A percentile compares a stretch with the other conserved stretches of the same genome.
Conservation (phyloP, 2,113 vertebrate genomes). For the Blennius ocellaris region DNA sequence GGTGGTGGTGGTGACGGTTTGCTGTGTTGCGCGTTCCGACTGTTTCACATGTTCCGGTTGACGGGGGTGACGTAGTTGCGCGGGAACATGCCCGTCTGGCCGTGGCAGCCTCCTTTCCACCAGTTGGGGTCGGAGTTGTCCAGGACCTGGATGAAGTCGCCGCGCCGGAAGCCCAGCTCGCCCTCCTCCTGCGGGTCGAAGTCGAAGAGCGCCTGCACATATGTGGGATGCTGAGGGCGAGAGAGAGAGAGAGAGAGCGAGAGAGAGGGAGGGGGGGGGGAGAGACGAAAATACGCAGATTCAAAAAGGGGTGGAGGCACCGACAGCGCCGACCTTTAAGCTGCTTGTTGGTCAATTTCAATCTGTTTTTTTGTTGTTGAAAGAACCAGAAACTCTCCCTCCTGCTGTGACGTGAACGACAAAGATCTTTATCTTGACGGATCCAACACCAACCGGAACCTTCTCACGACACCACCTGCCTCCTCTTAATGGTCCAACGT, state of each 20-base stretch:
- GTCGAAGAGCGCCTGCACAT: slow-evolving; percentile 98
- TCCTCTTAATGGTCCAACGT: too few species aligned
- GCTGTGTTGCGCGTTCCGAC: slow-evolving; percentile 53
- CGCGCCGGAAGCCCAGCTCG: slow-evolving; percentile 96
- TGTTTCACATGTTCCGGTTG: slow-evolving; percentile 95
- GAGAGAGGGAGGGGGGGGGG: neutral
- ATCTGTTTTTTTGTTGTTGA: too few species aligned
- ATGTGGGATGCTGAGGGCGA: slow-evolving; percentile 81
- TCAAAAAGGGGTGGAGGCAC: too few species aligned
- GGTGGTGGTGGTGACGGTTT: slow-evolving; percentile 36
- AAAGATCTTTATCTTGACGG: too few species aligned
- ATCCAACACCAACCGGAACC: too few species aligned
- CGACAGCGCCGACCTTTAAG: too few species aligned
- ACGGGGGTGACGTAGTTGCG: slow-evolving; percentile 99
- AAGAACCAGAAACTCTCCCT: too few species aligned
- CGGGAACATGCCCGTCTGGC: slow-evolving; percentile 99
- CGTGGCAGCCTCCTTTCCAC: slow-evolving; percentile 99
- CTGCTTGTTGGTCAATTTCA: too few species aligned
- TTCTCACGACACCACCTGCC: too few species aligned
- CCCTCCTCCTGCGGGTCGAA: slow-evolving; percentile 99
- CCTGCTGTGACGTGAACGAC: too few species aligned
- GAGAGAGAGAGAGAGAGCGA: neutral
- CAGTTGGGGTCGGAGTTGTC: slow-evolving; percentile 99
- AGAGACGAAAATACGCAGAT: too few species aligned
- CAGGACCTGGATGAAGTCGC: slow-evolving; percentile 99